phyloP scores from a whole-genome alignment of 1,140 invertebrate species.

The Lutraria rhynchaena region DNA sequence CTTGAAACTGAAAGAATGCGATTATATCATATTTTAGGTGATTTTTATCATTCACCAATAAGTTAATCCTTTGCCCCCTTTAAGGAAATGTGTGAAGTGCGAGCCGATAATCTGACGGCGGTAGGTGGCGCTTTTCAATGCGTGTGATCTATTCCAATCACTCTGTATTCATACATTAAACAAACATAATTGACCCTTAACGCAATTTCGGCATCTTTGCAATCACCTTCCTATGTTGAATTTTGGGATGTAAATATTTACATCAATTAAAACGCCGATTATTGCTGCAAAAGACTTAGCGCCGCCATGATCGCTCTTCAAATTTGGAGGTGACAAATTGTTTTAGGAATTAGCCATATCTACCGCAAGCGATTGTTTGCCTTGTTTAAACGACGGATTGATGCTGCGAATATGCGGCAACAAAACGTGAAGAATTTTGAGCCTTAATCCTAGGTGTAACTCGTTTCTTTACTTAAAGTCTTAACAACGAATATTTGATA shows the following conservation, averaged over 20 bases:
- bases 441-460: slow-evolving; percentile 34
- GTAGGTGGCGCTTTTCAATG: neutral
- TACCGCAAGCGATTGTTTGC: slow-evolving; percentile 30
- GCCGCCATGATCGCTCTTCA: slow-evolving; percentile 7
- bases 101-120: too few relatives aligned
- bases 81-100: too few relatives aligned
- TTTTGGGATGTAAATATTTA: slow-evolving; percentile 29
- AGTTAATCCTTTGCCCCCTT: too few relatives aligned
- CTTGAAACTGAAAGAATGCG: too few relatives aligned
- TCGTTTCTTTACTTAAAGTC: slow-evolving; percentile 42
- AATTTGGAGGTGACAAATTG: slow-evolving; percentile 25
- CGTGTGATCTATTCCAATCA: slow-evolving; percentile 35
- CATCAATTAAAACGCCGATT: slow-evolving; percentile 42
- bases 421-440: slow-evolving; percentile 34
- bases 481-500: slow-evolving; percentile 18
- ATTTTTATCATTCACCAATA: too few relatives aligned
- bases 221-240: neutral
- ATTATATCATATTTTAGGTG: too few relatives aligned
- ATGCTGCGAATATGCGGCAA: slow-evolving; percentile 1
- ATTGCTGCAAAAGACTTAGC: slow-evolving; percentile 21
- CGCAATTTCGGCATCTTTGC: slow-evolving; percentile 33
- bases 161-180: slow-evolving; percentile 16
- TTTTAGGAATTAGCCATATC: slow-evolving; percentile 37
- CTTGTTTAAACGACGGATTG: slow-evolving; percentile 40
- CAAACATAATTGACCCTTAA: slow-evolving; percentile 21